Conservation (phyloP, 2,797 vertebrate species). For the Enteromius paludinosus region DNA sequence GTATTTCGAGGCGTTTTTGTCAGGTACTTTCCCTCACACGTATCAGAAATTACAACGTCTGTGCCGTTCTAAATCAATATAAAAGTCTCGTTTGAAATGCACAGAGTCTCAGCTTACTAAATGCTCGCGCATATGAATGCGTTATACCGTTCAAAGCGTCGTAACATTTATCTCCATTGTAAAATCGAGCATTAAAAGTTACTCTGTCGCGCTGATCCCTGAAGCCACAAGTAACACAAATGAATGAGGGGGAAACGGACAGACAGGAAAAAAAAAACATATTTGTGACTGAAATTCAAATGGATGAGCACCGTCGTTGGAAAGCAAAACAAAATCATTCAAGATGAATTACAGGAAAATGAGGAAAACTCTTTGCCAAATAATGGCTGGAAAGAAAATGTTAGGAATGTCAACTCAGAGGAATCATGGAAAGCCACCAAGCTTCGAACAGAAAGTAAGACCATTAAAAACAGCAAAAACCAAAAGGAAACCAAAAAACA, state of each 20-base stretch:
- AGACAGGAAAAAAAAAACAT: constrained; percentile 59
- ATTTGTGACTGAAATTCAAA: constrained; percentile 61
- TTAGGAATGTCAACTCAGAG: constrained; percentile 72
- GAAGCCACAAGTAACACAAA: constrained; percentile 62
- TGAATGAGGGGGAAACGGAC: constrained; percentile 58
- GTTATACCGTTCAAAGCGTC: neutral
- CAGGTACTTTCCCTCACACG: constrained; percentile 60
- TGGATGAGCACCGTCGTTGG: constrained; percentile 50
- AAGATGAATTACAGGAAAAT: constrained; percentile 70
- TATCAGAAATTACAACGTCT: constrained; percentile 66
- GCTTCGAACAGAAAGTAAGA: constrained; percentile 67
- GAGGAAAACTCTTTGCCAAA: constrained; percentile 65
- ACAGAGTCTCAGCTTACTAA: constrained; percentile 57
- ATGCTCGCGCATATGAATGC: constrained; percentile 37
- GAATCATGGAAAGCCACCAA: constrained; percentile 66
- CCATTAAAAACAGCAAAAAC: constrained; percentile 57
- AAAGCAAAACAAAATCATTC: constrained; percentile 62
- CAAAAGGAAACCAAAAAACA: constrained; percentile 50
- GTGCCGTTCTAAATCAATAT: constrained; percentile 68
- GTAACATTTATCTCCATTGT: constrained; percentile 38
- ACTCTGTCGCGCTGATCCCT: constrained; percentile 41
- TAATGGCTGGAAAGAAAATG: constrained; percentile 71
- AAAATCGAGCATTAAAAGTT: constrained; percentile 39
- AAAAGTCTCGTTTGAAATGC: constrained; percentile 66
- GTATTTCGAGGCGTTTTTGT: constrained; percentile 51